phyloP scores from a whole-genome alignment of 2,113 vertebrate genomes.

The Cheirogaleus medius region DNA sequence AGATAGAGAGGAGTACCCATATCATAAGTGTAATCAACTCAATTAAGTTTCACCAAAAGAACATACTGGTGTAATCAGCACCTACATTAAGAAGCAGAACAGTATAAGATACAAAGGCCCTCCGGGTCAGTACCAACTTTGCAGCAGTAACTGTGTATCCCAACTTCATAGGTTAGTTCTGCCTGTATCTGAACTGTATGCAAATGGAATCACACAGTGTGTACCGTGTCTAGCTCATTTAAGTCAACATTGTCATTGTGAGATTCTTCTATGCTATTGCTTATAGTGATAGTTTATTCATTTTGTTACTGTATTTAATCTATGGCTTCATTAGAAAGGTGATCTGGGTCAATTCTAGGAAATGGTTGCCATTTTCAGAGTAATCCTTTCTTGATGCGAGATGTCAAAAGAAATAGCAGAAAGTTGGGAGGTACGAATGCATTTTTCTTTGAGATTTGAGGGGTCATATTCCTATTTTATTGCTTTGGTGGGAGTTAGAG shows the following conservation, averaged over 20 bases:
- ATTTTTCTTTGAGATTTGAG: conserved; percentile 66
- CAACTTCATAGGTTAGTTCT: background rate
- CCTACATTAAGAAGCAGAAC: background rate
- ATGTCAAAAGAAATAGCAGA: conserved; percentile 65
- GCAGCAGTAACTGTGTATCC: background rate
- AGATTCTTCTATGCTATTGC: background rate
- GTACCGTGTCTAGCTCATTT: background rate
- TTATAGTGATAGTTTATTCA: background rate
- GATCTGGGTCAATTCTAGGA: conserved; percentile 41
- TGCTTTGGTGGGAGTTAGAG: conserved; percentile 52
- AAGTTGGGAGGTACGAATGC: conserved; percentile 26
- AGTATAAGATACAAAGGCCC: no score
- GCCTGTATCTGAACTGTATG: background rate
- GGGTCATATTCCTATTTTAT: conserved; percentile 43
- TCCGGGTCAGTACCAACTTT: accelerated
- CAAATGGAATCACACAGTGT: background rate
- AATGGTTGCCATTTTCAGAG: conserved; percentile 58
- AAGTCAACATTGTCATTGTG: background rate
- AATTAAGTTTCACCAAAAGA: background rate
- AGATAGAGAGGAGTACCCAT: background rate
- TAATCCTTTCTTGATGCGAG: conserved; percentile 65
- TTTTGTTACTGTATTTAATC: background rate
- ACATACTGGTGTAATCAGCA: background rate
- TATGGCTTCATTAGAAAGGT: background rate
- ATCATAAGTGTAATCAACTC: background rate